phyloP scores from a whole-genome alignment of 2,888 invertebrate genomes.

The Stegophylla sp. region DNA sequence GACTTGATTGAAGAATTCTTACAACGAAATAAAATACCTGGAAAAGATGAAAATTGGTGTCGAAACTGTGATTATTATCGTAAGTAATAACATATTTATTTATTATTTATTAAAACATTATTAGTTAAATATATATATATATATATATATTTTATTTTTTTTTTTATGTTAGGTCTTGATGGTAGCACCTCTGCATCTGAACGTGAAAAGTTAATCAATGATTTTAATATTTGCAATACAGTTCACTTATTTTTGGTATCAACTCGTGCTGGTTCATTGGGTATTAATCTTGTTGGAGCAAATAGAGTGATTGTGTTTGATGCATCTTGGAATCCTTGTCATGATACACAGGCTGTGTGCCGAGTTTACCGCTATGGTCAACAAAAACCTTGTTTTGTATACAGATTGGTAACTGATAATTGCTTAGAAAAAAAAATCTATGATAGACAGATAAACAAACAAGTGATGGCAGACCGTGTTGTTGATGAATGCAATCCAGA shows the following conservation, averaged over 20 bases:
- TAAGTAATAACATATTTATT: conserved; percentile 68
- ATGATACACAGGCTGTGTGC: conserved; percentile 97
- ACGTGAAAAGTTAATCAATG: conserved; percentile 93
- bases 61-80: conserved; percentile 88
- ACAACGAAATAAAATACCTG: conserved; percentile 72
- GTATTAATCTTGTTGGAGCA: conserved; percentile 96
- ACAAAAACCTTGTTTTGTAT: conserved; percentile 91
- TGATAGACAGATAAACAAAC: conserved; percentile 96
- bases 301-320: conserved; percentile 97
- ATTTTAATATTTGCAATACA: conserved; percentile 88
- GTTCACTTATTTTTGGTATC: conserved; percentile 93
- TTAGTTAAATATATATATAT: not conserved
- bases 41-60: conserved; percentile 76
- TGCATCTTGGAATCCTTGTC: conserved; percentile 99
- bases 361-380: conserved; percentile 95
- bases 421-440: conserved; percentile 97
- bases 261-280: conserved; percentile 93
- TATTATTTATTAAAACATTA: not conserved
- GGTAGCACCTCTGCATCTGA: conserved; percentile 94
- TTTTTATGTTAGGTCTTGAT: conserved; percentile 75
- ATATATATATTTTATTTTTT: not conserved
- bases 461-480: conserved; percentile 97
- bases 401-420: conserved; percentile 95
- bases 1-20: conserved; percentile 94
- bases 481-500: conserved; percentile 98